Evolutionary conservation across 1,140 invertebrate genomes (phyloP).

Genomic region (Onthophagus taurus): DNA sequence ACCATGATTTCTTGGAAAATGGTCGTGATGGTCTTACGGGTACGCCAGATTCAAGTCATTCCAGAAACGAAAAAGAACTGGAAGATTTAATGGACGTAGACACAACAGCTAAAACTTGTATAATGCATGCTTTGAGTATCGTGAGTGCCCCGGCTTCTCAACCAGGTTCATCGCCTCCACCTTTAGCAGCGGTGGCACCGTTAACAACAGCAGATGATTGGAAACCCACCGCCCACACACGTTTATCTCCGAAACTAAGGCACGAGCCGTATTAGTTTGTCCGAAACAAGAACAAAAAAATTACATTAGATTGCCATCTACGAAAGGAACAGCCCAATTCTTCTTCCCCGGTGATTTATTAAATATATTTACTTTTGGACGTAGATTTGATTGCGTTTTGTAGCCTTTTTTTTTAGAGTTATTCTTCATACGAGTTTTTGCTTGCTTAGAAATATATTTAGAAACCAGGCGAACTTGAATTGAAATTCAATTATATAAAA

Average conservation of each 20-base stretch:
- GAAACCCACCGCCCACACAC: slow-evolving; percentile 32
- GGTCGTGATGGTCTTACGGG: slow-evolving; percentile 32
- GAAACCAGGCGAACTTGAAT: too few species aligned
- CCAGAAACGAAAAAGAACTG: slow-evolving; percentile 35
- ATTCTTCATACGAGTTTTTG: too few species aligned
- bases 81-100: slow-evolving; percentile 36
- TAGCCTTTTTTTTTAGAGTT: too few species aligned
- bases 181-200: slow-evolving; percentile 32
- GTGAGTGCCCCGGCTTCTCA: slow-evolving; percentile 31
- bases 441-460: too few species aligned
- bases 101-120: slow-evolving; percentile 30
- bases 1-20: slow-evolving; percentile 33
- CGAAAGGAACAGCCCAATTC: background rate
- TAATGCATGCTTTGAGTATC: slow-evolving; percentile 36
- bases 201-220: slow-evolving; percentile 28
- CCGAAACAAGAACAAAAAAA: background rate
- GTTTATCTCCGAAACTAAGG: slow-evolving; percentile 23
- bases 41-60: slow-evolving; percentile 33
- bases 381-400: background rate
- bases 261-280: slow-evolving; percentile 21
- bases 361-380: background rate
- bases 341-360: background rate
- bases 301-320: background rate
- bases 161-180: slow-evolving; percentile 31
- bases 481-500: too few species aligned